Conservation (phyloP, 2,797 vertebrate species). For the Linurgus olivaceus region DNA sequence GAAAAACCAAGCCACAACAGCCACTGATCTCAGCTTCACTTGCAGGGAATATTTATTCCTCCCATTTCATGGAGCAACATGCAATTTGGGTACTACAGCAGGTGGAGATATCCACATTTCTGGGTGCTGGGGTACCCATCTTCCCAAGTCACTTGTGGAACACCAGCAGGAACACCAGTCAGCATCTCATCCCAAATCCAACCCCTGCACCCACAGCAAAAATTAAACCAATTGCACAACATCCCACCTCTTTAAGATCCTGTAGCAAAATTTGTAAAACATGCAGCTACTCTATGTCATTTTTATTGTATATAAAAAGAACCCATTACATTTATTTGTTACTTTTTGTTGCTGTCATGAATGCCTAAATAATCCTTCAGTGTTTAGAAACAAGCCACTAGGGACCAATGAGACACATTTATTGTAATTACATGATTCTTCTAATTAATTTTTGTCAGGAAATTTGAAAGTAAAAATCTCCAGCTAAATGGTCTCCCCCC, state of each 20-base stretch:
- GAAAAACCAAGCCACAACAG: neutral
- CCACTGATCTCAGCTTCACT: neutral
- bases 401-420: conserved; percentile 61
- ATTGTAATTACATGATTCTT: conserved; percentile 67
- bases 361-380: conserved; percentile 60
- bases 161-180: neutral
- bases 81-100: neutral
- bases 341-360: conserved; percentile 53
- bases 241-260: neutral
- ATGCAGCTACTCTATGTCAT: conserved; percentile 13
- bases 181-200: neutral
- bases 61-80: neutral
- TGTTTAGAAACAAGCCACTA: conserved; percentile 65
- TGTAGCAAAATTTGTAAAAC: conserved; percentile 18
- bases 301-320: conserved; percentile 41
- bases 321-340: conserved; percentile 56
- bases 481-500: neutral
- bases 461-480: conserved; percentile 63
- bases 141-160: neutral
- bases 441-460: conserved; percentile 72
- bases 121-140: neutral
- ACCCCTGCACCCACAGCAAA: neutral
- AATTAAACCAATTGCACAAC: neutral
- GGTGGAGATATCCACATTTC: neutral
- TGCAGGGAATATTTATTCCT: neutral